phyloP scores from a whole-genome alignment of 2,797 vertebrate genomes.

The Hephaestus fuliginosus region DNA sequence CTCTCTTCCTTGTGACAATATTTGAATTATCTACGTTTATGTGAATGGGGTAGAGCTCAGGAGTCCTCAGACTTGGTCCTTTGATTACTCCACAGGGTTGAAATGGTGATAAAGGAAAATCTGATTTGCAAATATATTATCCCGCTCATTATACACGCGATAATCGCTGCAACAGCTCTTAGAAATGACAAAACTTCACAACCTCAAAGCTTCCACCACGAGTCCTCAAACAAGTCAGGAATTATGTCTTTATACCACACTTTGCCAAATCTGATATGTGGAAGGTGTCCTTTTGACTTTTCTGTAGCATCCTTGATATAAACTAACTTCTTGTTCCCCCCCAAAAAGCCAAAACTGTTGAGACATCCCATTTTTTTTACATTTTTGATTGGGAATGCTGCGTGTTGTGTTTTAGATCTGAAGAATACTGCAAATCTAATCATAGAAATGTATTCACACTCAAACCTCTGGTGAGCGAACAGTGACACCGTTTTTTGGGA shows the following conservation, averaged over 20 bases:
- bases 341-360: neutral
- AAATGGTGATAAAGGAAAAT: slow-evolving; percentile 9
- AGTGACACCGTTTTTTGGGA: slow-evolving; percentile 56
- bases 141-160: slow-evolving; percentile 1
- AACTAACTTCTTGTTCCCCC: neutral
- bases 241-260: neutral
- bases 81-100: slow-evolving; percentile 21
- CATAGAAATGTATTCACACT: slow-evolving; percentile 49
- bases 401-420: slow-evolving; percentile 18
- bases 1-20: neutral
- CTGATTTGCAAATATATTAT: slow-evolving; percentile 52
- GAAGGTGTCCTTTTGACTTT: neutral
- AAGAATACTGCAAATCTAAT: slow-evolving; percentile 45
- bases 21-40: slow-evolving; percentile 47
- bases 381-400: slow-evolving; percentile 4
- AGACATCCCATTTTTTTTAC: neutral
- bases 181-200: slow-evolving; percentile 9
- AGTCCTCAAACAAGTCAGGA: slow-evolving; percentile 9
- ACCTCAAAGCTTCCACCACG: neutral
- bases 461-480: slow-evolving; percentile 42
- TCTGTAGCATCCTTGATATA: neutral
- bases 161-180: slow-evolving; percentile 24
- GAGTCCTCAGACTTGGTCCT: neutral
- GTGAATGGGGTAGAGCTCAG: neutral
- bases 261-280: neutral